These are phyloP conservation scores for Miltochrista miniata DNA, from an alignment of 2,888 invertebrate genomes.

Conservation along the genomic window DNA sequence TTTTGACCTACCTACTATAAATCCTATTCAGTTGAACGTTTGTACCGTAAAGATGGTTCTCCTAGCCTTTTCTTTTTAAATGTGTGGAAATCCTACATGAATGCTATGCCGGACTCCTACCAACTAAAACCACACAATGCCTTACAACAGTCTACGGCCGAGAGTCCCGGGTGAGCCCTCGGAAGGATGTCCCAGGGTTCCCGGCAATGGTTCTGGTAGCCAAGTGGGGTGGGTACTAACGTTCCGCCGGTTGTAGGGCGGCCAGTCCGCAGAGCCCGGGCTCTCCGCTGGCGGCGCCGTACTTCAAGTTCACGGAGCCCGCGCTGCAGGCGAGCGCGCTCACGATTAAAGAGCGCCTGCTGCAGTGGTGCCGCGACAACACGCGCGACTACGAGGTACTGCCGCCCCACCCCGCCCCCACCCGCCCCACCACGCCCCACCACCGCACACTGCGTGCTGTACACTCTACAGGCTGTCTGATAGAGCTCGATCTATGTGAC, in stretches of 20 bases:
- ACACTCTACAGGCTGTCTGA: too few relatives aligned
- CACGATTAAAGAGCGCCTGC: constrained; percentile 97
- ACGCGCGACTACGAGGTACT: constrained; percentile 98
- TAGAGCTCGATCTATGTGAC: too few relatives aligned
- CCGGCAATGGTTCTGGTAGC: too few relatives aligned
- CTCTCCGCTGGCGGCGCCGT: constrained; percentile 84
- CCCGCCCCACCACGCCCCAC: constrained; percentile 13
- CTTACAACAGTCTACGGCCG: too few relatives aligned
- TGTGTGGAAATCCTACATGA: too few relatives aligned
- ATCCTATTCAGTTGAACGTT: too few relatives aligned
- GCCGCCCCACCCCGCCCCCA: constrained; percentile 12
- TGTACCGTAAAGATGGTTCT: not conserved
- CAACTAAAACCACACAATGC: too few relatives aligned
- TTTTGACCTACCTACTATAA: too few relatives aligned
- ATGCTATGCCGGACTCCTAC: too few relatives aligned
- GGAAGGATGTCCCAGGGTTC: too few relatives aligned
- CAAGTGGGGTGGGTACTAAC: too few relatives aligned
- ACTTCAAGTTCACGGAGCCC: constrained; percentile 96
- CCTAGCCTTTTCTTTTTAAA: not conserved
- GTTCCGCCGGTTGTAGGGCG: constrained; percentile 85
- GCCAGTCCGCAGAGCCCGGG: constrained; percentile 86
- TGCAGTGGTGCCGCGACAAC: constrained; percentile 98
- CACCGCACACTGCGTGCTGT: constrained; percentile 45
- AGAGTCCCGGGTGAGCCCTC: too few relatives aligned
- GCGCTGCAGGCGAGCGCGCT: constrained; percentile 95